These are phyloP conservation scores for Ennomos fuscantarius DNA, from an alignment of 2,888 invertebrate species.

Conservation along the genomic window DNA sequence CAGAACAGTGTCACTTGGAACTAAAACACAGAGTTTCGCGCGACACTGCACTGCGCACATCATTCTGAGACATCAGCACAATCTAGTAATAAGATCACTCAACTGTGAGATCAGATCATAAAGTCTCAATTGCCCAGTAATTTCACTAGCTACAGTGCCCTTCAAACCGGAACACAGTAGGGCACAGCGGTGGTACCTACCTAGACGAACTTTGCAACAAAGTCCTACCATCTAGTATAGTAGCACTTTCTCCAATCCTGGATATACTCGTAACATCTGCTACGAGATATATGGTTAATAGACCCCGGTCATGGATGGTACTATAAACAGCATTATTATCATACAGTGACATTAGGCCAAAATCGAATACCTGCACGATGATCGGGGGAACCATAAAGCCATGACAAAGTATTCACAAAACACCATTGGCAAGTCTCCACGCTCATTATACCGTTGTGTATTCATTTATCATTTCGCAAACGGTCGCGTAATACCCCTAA, in stretches of 20 bases:
- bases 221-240: too few species aligned
- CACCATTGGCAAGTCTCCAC: slow-evolving; percentile 59
- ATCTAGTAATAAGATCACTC: too few species aligned
- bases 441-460: slow-evolving; percentile 66
- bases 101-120: too few species aligned
- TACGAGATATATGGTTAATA: slow-evolving; percentile 15
- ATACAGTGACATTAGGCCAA: slow-evolving; percentile 13
- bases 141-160: too few species aligned
- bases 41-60: too few species aligned
- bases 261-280: slow-evolving; percentile 14
- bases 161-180: too few species aligned
- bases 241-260: slow-evolving; percentile 15
- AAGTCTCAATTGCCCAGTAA: too few species aligned
- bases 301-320: slow-evolving; percentile 1
- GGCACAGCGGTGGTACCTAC: too few species aligned
- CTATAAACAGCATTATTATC: slow-evolving; percentile 22
- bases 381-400: slow-evolving; percentile 57
- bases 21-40: too few species aligned
- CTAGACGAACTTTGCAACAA: too few species aligned
- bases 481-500: slow-evolving; percentile 80
- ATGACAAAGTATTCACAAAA: slow-evolving; percentile 71
- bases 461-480: slow-evolving; percentile 81
- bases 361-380: slow-evolving; percentile 27
- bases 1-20: too few species aligned
- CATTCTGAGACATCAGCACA: too few species aligned